Evolutionary conservation across 2,888 invertebrate species (phyloP).

Genomic region (Drosophila kambysellisi): DNA sequence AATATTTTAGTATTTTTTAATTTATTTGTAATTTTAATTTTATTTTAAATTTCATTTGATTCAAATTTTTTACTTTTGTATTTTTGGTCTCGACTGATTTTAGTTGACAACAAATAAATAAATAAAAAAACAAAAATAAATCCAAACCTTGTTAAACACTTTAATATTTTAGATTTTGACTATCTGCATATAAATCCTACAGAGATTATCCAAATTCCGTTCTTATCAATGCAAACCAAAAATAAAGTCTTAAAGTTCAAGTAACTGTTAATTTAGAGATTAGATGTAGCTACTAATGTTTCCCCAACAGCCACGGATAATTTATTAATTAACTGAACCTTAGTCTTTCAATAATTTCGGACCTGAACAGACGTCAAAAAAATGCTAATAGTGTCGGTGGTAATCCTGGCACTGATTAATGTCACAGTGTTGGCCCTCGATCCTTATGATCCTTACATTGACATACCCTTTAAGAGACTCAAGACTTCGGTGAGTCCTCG

Average conservation of each 20-base stretch:
- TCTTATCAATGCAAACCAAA: slow-evolving; percentile 31
- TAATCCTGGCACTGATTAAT: slow-evolving; percentile 35
- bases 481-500: slow-evolving; percentile 61
- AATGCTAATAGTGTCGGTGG: slow-evolving; percentile 34
- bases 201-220: slow-evolving; percentile 32
- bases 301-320: not conserved
- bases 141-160: not conserved
- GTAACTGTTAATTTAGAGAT: slow-evolving; percentile 46
- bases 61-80: too few species aligned
- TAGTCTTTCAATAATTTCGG: slow-evolving; percentile 37
- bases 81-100: too few species aligned
- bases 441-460: slow-evolving; percentile 59
- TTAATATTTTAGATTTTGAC: not conserved
- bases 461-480: slow-evolving; percentile 71
- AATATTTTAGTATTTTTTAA: too few species aligned
- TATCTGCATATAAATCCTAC: slow-evolving; percentile 31
- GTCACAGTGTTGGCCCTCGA: slow-evolving; percentile 26
- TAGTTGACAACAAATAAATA: too few species aligned
- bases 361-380: slow-evolving; percentile 2
- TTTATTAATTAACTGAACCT: not conserved
- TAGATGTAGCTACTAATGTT: slow-evolving; percentile 38
- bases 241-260: slow-evolving; percentile 3
- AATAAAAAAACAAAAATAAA: too few species aligned
- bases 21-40: too few species aligned
- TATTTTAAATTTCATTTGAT: too few species aligned